Conservation (phyloP, 2,888 invertebrate species). For the Drosophila lacicola region DNA sequence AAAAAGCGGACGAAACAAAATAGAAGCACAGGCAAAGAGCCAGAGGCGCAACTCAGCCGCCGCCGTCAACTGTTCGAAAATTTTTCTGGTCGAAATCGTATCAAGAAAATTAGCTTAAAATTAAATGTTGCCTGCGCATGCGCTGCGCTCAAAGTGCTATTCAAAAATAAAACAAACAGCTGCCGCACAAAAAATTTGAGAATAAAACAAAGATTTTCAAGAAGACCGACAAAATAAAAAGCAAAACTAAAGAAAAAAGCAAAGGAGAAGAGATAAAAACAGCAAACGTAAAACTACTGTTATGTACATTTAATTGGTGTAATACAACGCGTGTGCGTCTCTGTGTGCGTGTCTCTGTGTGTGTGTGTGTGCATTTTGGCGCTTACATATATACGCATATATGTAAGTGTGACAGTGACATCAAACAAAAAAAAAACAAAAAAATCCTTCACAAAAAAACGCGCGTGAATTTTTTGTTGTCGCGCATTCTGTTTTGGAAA, state of each 20-base stretch:
- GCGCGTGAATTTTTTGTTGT: slow-evolving; percentile 33
- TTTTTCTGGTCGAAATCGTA: slow-evolving; percentile 35
- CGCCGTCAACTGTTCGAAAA: slow-evolving; percentile 46
- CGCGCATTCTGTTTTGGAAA: slow-evolving; percentile 28
- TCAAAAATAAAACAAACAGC: slow-evolving; percentile 62
- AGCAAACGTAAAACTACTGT: slow-evolving; percentile 21
- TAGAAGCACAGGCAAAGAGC: slow-evolving; percentile 47
- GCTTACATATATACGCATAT: not conserved
- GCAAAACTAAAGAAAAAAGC: slow-evolving; percentile 3
- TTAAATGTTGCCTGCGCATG: slow-evolving; percentile 59
- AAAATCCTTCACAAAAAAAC: slow-evolving; percentile 21
- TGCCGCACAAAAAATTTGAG: slow-evolving; percentile 45
- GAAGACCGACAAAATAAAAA: slow-evolving; percentile 15
- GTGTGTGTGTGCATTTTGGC: slow-evolving; percentile 2
- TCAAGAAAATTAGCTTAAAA: slow-evolving; percentile 26
- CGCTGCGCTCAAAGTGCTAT: slow-evolving; percentile 56
- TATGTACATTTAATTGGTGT: slow-evolving; percentile 37
- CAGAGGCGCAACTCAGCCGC: slow-evolving; percentile 35
- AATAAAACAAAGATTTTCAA: slow-evolving; percentile 22
- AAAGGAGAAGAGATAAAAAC: slow-evolving; percentile 13
- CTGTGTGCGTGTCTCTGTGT: not conserved
- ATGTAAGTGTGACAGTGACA: slow-evolving; percentile 47
- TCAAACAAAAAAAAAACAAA: slow-evolving; percentile 9
- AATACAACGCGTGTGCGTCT: slow-evolving; percentile 26
- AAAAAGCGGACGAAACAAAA: slow-evolving; percentile 6